phyloP scores from a whole-genome alignment of 2,888 invertebrate genomes.

The Tipula helvola region DNA sequence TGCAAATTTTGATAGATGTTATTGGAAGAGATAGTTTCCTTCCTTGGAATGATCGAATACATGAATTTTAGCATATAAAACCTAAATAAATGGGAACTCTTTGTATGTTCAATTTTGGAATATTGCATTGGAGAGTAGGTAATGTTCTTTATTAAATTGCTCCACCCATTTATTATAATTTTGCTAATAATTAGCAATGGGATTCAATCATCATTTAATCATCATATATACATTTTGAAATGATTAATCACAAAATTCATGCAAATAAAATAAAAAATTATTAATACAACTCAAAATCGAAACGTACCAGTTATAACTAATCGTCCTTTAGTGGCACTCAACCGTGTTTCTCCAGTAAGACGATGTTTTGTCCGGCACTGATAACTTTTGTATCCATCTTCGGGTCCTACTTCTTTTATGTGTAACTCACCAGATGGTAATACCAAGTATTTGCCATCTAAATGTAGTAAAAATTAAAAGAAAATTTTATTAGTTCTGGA shows the following conservation, averaged over 20 bases:
- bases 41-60: too few relatives aligned
- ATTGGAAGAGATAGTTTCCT: too few relatives aligned
- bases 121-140: too few relatives aligned
- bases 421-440: constrained; percentile 90
- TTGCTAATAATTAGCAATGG: background rate
- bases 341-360: constrained; percentile 80
- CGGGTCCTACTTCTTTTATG: constrained; percentile 87
- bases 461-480: background rate
- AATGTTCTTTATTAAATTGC: background rate
- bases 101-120: too few relatives aligned
- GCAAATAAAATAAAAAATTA: background rate
- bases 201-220: background rate
- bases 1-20: too few relatives aligned
- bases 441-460: constrained; percentile 92
- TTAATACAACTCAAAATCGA: background rate
- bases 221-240: constrained; percentile 15
- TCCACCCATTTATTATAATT: background rate
- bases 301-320: constrained; percentile 89
- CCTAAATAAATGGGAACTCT: too few relatives aligned
- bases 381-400: constrained; percentile 88
- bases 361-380: constrained; percentile 90
- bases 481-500: background rate
- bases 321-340: constrained; percentile 87
- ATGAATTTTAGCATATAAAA: too few relatives aligned
- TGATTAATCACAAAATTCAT: background rate